These are phyloP conservation scores for Campoletis raptor DNA, from an alignment of 2,888 invertebrate genomes.

Conservation along the genomic window DNA sequence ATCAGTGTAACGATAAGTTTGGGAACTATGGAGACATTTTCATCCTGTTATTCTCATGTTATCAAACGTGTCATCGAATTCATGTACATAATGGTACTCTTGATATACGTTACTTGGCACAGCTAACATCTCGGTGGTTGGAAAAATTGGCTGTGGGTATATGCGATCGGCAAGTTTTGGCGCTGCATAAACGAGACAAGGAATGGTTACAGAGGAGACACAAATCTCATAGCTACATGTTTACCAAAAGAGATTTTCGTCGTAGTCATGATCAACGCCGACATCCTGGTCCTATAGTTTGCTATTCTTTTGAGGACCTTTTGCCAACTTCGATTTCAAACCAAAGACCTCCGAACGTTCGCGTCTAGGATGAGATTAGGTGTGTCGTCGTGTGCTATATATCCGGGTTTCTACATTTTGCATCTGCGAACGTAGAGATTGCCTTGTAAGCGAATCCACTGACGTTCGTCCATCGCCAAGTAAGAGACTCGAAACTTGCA, in stretches of 20 bases:
- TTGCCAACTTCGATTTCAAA: constrained; percentile 77
- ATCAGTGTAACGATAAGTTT: not conserved
- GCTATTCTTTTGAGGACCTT: constrained; percentile 62
- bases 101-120: constrained; percentile 36
- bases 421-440: constrained; percentile 78
- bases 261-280: constrained; percentile 59
- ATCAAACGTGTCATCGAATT: not conserved
- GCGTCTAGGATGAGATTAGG: constrained; percentile 80
- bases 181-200: constrained; percentile 79
- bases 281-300: constrained; percentile 27
- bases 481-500: constrained; percentile 17
- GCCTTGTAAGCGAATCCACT: constrained; percentile 81
- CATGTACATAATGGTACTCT: not conserved
- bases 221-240: constrained; percentile 47
- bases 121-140: constrained; percentile 18
- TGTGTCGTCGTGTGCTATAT: constrained; percentile 71
- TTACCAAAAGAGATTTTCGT: constrained; percentile 16
- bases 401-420: constrained; percentile 53
- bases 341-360: constrained; percentile 70
- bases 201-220: constrained; percentile 73
- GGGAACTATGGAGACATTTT: not conserved
- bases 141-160: constrained; percentile 71
- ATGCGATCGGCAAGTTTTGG: constrained; percentile 70
- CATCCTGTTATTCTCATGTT: constrained; percentile 8
- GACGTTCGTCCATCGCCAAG: constrained; percentile 60